Evolutionary conservation across 2,888 invertebrate species (phyloP), one percentile per base, ranked within the genome.

Genomic region (Rhimphoctona megacephalus): DNA sequence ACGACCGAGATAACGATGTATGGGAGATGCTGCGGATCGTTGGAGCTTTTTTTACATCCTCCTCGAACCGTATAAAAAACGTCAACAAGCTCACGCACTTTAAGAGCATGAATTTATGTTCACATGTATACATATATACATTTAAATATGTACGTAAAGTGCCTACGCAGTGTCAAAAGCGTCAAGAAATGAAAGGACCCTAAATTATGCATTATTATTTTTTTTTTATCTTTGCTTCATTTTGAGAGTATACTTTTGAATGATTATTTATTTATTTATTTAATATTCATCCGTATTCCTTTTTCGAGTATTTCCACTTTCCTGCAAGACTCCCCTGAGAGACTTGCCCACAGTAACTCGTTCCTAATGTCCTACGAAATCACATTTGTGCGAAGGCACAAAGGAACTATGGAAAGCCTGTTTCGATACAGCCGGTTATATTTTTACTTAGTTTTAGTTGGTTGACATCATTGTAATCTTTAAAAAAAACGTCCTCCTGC

Each of bases 1-100:
- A 77, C 64, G 64, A 49, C 64, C 46, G 61, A 25, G 61, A 43
- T n/a, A 54, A 73, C 52, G 54, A 54, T n/a, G 36, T n/a, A n/a
- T 14, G 46, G 36, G 49, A 30, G 54, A 67, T 54, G 54, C 57
- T 30, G 39, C 39, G 54, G 30, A 30, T 69, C 25, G 69, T 57
- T 57, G 22, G 36, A 78, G 52, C 36, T 69, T 54, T 67, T 79
- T 79, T 69, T 19, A 25, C 17, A 22, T 39, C 3, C 54, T 22
- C 39, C 17, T 3, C 11, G 54, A 9, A n/a, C 49, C 67, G 39
- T 25, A 57, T n/a, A 54, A 69, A 61, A 69, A 78, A 54, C 14
- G 19, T 39, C 39, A 69, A 52, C 54, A 54, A 67, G 19, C 67
- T 25, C 39, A 43, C 19, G 49, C 30, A 33, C 49, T 66, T 77